Evolutionary conservation across 2,113 vertebrate species (phyloP).

Genomic region (Rhadina sibilatrix): DNA sequence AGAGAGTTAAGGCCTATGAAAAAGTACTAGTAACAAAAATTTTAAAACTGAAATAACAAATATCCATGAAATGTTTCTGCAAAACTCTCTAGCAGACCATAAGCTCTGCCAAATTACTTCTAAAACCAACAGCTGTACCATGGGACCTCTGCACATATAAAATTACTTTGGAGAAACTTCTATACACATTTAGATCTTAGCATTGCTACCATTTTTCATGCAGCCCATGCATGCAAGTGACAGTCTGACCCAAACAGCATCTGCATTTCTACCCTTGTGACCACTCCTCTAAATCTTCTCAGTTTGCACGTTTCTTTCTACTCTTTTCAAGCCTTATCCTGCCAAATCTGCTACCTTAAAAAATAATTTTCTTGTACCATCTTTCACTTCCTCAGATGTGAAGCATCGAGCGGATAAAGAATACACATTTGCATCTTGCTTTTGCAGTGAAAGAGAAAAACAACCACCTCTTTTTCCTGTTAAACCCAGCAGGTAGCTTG

Average conservation of each 20-base stretch:
- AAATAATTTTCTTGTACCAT: neutral
- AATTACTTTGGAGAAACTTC: neutral
- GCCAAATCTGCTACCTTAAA: neutral
- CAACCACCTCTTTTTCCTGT: neutral
- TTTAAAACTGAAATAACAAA: neutral
- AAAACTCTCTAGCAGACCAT: neutral
- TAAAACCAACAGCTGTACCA: neutral
- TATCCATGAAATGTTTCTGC: neutral
- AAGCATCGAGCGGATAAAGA: neutral
- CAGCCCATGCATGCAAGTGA: neutral
- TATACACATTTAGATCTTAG: neutral
- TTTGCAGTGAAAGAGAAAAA: neutral
- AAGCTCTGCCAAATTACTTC: neutral
- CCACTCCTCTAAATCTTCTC: neutral
- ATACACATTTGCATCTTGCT: neutral
- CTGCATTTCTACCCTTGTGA: neutral
- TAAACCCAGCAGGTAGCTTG: neutral
- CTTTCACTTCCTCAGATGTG: neutral
- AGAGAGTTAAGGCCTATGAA: neutral
- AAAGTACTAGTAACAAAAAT: neutral
- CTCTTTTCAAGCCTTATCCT: neutral
- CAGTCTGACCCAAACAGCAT: neutral
- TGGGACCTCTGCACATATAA: neutral
- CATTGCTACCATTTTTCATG: neutral
- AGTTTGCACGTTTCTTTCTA: neutral